Evolutionary conservation across 2,888 invertebrate species (phyloP).

Genomic region (Ennomos quercinarius): DNA sequence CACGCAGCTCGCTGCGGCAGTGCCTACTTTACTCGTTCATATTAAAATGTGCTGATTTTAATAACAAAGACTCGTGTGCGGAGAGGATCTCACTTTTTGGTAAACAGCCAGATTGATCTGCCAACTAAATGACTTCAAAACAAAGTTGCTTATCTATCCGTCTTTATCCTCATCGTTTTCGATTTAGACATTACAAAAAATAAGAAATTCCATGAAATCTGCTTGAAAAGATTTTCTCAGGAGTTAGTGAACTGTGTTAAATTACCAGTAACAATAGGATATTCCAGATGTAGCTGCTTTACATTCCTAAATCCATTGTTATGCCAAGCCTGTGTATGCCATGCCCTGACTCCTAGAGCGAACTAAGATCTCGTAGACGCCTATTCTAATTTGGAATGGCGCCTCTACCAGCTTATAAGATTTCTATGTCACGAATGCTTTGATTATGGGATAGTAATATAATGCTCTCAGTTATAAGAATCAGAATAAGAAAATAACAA

Average conservation of each 20-base stretch:
- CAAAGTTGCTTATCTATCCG: background rate
- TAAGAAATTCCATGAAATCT: no score
- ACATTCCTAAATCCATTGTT: constrained; percentile 7
- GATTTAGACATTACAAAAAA: no score
- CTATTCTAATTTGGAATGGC: constrained; percentile 8
- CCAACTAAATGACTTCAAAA: background rate
- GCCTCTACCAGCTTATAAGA: background rate
- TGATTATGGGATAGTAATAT: no score
- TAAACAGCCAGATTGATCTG: background rate
- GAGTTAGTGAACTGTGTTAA: background rate
- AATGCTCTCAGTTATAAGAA: no score
- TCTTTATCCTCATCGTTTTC: no score
- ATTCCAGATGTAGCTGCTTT: constrained; percentile 2
- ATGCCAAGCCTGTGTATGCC: background rate
- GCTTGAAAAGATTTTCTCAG: no score
- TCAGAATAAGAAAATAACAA: no score
- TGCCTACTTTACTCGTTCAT: constrained; percentile 14
- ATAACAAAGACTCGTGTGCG: constrained; percentile 5
- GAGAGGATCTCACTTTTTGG: background rate
- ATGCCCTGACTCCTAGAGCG: background rate
- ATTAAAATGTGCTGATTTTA: constrained; percentile 14
- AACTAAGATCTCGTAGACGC: constrained; percentile 8
- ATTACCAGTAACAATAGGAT: constrained; percentile 8
- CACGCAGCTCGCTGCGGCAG: constrained; percentile 7
- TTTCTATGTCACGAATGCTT: constrained; percentile 1